Conservation (phyloP, 2,113 vertebrate genomes). For the Fukomys damarensis region DNA sequence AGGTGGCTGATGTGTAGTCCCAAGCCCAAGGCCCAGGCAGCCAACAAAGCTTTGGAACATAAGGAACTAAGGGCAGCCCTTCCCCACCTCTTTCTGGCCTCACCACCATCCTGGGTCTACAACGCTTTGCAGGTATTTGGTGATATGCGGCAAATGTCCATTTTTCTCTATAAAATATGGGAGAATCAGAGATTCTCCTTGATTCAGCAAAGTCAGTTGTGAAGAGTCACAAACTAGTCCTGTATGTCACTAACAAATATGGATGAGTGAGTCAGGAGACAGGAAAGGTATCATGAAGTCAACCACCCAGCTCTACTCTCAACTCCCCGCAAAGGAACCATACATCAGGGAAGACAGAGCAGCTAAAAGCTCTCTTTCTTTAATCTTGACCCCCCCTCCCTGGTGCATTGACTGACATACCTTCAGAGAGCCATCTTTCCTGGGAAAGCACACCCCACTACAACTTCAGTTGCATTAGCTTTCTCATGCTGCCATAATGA, state of each 20-base stretch:
- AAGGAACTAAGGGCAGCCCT: background rate
- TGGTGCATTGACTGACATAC: background rate
- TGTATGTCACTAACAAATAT: background rate
- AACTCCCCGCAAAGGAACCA: background rate
- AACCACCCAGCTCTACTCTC: background rate
- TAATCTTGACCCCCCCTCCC: background rate
- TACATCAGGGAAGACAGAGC: background rate
- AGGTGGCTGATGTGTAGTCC: slow-evolving; percentile 55
- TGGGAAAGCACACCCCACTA: background rate
- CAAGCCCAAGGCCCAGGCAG: background rate
- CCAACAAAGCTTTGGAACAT: background rate
- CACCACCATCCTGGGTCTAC: background rate
- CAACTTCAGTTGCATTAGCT: background rate
- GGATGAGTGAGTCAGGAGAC: background rate
- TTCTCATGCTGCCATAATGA: background rate
- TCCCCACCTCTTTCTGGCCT: background rate
- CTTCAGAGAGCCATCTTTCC: background rate
- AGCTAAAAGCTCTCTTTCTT: background rate
- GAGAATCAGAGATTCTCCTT: slow-evolving; percentile 17
- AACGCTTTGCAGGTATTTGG: background rate
- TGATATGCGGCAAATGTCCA: background rate
- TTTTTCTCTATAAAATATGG: background rate
- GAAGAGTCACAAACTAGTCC: background rate
- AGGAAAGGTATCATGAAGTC: background rate
- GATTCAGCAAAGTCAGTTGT: background rate